Evolutionary conservation across 2,888 invertebrate genomes (phyloP).

Genomic region (Eristalinus sepulchralis): DNA sequence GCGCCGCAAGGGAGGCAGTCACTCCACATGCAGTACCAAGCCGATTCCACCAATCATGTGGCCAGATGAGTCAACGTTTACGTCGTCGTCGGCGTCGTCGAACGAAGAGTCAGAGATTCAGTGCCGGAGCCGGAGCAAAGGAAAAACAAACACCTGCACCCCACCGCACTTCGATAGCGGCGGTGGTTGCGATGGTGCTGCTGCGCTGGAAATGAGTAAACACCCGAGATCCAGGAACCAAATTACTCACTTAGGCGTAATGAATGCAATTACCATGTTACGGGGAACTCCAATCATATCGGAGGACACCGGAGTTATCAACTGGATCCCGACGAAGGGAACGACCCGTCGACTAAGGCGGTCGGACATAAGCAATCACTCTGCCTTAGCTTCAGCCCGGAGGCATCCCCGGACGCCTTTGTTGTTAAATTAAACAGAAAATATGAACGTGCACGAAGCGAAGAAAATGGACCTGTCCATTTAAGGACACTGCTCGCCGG

Average conservation of each 20-base stretch:
- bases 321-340: conserved; percentile 43
- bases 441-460: not conserved
- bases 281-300: conserved; percentile 63
- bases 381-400: conserved; percentile 34
- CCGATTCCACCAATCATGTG: conserved; percentile 46
- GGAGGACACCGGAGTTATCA: conserved; percentile 50
- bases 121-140: not conserved
- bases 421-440: conserved; percentile 11
- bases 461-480: not conserved
- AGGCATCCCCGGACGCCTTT: conserved; percentile 22
- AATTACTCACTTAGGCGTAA: conserved; percentile 69
- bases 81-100: not conserved
- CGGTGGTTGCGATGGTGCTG: not conserved
- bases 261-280: conserved; percentile 67
- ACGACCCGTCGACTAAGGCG: conserved; percentile 6
- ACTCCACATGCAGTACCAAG: conserved; percentile 20
- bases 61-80: conserved; percentile 45
- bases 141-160: conserved; percentile 52
- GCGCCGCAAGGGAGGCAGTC: conserved; percentile 50
- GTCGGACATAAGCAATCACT: conserved; percentile 57
- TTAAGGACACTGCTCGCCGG: conserved; percentile 29
- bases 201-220: conserved; percentile 35
- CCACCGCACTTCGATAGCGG: not conserved
- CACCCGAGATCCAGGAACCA: conserved; percentile 70
- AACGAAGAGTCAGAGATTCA: not conserved